Evolutionary conservation across 2,888 invertebrate species (phyloP).

Genomic region (Rhagonycha fulva): DNA sequence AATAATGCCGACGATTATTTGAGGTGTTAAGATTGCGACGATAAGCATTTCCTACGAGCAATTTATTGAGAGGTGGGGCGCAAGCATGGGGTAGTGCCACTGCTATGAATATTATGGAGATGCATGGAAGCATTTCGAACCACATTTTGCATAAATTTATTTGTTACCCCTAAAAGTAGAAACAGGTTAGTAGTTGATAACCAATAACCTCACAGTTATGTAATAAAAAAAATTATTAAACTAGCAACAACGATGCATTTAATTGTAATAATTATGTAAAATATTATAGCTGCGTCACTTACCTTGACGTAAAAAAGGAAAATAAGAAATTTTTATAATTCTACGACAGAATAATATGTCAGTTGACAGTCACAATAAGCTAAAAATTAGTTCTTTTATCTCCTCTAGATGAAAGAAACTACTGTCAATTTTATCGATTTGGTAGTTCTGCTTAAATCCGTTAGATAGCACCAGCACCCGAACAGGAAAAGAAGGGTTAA

Average conservation of each 20-base stretch:
- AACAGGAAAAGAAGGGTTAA: too few relatives aligned
- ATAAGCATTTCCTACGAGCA: conserved; percentile 62
- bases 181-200: not conserved
- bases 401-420: too few relatives aligned
- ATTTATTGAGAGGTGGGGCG: conserved; percentile 66
- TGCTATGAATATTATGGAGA: conserved; percentile 63
- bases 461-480: too few relatives aligned
- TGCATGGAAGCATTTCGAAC: conserved; percentile 73
- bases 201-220: not conserved
- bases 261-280: not conserved
- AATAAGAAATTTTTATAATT: not conserved
- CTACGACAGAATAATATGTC: too few relatives aligned
- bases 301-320: not conserved
- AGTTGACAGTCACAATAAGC: not conserved
- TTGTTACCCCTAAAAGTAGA: not conserved
- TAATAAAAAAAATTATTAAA: not conserved
- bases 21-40: conserved; percentile 60
- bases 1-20: conserved; percentile 62
- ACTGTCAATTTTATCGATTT: not conserved
- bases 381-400: not conserved
- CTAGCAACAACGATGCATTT: not conserved
- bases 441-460: not conserved
- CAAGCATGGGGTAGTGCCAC: conserved; percentile 61
- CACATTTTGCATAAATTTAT: conserved; percentile 61
- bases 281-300: not conserved